Base-by-base conservation (phyloP, 2,888 invertebrate species). In the Drosophila eohydei region DNA sequence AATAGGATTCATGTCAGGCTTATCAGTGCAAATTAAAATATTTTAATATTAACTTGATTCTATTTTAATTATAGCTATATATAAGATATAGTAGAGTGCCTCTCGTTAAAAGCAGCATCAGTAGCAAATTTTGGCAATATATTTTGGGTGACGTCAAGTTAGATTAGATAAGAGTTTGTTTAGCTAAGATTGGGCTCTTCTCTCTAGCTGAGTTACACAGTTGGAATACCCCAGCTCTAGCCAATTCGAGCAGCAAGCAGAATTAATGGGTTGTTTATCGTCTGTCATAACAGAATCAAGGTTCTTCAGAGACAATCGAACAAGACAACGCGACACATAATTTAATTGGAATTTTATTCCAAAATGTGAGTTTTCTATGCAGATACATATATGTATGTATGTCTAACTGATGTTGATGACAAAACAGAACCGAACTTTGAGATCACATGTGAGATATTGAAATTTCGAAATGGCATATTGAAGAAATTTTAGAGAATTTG, bases 241-340 rank as follows among this genome's bases (percentile, higher is more conserved):
- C 9, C 21, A 6, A 38, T 40, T 1, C 2, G 3, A 30, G 9
- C 11, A 32, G n/a, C 16, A 32, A 6, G 38, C 36, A 40, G 16
- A 16, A 60, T 60, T 34, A 34, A 50, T 51, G 43, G 28, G n/a
- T 48, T 67, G 50, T 56, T 67, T 55, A 66, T 51, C 16, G 52
- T 41, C 40, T 64, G 58, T 58, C 67, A 41, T 9, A 59, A 40
- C 41, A 41, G 48, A 38, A 58, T 59, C 77, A 77, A 74, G 70
- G 73, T 54, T 77, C 50, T 48, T 28, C 4, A 28, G 21, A n/a
- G 34, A 66, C 56, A 57, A 56, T 41, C 56, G 12, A 59, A 67
- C 46, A 71, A 30, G 40, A 67, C 52, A 71, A 65, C 43, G n/a
- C 55, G 64, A 73, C 70, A 73, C 58, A 57, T 73, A 73, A 70